Conservation (phyloP, 2,888 invertebrate genomes). For the Zaprionus lineosus region DNA sequence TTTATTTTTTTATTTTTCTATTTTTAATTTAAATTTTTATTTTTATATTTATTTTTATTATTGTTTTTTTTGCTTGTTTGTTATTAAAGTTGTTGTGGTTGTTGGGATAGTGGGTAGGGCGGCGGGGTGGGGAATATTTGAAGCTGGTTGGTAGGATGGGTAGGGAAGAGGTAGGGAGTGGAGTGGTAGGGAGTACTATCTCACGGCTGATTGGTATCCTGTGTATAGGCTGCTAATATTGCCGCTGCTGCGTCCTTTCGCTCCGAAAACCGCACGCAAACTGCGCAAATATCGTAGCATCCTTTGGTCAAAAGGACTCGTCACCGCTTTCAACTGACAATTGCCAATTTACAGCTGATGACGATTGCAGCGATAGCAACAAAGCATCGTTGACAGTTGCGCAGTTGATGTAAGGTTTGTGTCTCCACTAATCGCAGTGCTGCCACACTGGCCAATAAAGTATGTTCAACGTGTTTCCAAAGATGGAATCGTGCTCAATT, state of each 20-base stretch:
- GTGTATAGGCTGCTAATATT: constrained; percentile 17
- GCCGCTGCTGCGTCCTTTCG: constrained; percentile 66
- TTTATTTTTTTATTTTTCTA: constrained; percentile 1
- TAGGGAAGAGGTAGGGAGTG: neutral
- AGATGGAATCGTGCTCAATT: too few species aligned
- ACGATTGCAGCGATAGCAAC: constrained; percentile 9
- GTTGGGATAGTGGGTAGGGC: neutral
- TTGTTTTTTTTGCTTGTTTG: too few species aligned
- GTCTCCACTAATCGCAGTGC: constrained; percentile 20
- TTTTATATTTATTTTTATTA: too few species aligned
- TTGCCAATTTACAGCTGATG: constrained; percentile 37
- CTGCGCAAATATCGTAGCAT: constrained; percentile 73
- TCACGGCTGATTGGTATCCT: constrained; percentile 18
- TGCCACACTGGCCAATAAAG: too few species aligned
- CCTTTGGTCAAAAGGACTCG: constrained; percentile 65
- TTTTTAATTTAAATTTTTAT: too few species aligned
- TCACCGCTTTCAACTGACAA: constrained; percentile 3
- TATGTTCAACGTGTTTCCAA: too few species aligned
- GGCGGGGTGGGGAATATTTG: neutral
- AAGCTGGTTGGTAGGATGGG: neutral
- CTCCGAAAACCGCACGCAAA: constrained; percentile 79
- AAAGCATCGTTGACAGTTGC: constrained; percentile 31
- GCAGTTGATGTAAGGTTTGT: constrained; percentile 26
- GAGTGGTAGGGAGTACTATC: neutral
- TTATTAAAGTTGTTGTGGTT: neutral